Evolutionary conservation across 2,888 invertebrate genomes (phyloP), one percentile per base, ranked within the genome.

Genomic region (Lathronympha strigana): DNA sequence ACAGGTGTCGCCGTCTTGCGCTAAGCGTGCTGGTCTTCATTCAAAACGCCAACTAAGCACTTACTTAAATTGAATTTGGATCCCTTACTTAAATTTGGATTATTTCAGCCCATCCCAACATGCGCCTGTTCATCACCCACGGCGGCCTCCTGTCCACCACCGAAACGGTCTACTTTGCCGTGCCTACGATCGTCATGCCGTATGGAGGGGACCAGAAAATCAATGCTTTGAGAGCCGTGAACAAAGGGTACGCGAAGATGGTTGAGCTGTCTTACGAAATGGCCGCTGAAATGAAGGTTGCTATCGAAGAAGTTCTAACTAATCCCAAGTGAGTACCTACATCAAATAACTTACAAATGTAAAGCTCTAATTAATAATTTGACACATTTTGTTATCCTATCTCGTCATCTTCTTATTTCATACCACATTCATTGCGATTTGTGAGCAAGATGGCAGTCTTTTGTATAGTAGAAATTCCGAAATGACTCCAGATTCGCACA

Each of bases 131-230:
- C 45, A 69, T 69, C 45, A 63, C 70, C 1, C 68, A 69, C 33
- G 70, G 70, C 9, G 70, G 70, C 17, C 62, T 70, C 4, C 63
- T 67, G 4, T 68, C 70, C 15, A 55, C 62, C 5, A 69, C 67
- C 15, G 69, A 69, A 17, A 57, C 68, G 0, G 47, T 68, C 6
- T 67, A 66, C 58, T 68, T 63, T n/a, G 69, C 67, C 9, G 69
- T 69, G 4, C 69, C 71, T 4, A 66, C 66, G 13, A 66, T 69
- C 11, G 69, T 68, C n/a, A 53, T 71, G 11, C 71, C 71, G 6
- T 47, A 58, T 3, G 68, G 66, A 5, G 66, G 33, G 0, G 69
- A 71, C 38, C 69, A 71, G 61, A 61, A 60, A 25, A 17, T 63
- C 9, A 71, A 71, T 23, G 64, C 67, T 2, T n/a, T 57, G 9